phyloP scores from a whole-genome alignment of 2,113 vertebrate species.

The Otis tarda region DNA sequence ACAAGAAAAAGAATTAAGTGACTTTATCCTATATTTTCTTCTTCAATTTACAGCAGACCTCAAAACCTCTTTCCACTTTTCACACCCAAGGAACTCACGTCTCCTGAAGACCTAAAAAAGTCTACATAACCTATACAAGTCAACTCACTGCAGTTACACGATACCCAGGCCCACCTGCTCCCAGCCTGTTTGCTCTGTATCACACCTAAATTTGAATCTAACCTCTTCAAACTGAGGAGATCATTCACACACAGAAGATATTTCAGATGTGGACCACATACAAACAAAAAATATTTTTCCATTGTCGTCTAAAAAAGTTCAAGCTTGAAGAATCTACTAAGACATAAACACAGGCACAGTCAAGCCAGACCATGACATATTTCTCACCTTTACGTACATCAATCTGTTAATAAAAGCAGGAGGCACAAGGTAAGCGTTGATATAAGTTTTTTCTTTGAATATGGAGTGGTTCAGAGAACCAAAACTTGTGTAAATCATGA shows the following conservation, averaged over 20 bases:
- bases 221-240: background rate
- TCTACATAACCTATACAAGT: background rate
- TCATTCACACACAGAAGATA: background rate
- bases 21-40: background rate
- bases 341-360: background rate
- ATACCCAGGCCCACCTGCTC: background rate
- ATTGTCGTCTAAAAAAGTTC: background rate
- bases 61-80: background rate
- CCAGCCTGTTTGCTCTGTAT: background rate
- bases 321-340: background rate
- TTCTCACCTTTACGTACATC: background rate
- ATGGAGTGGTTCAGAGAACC: background rate
- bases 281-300: background rate
- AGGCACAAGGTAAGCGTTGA: background rate
- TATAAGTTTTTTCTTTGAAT: background rate
- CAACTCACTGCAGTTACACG: background rate
- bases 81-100: background rate
- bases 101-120: slow-evolving; percentile 14
- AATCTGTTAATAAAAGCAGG: rapidly evolving
- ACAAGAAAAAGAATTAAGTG: background rate
- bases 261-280: background rate
- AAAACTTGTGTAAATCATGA: background rate
- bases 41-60: background rate
- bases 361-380: background rate
- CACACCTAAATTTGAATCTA: background rate